Evolutionary conservation across 2,888 invertebrate genomes (phyloP).

Genomic region (Drosophila niveifrons): DNA sequence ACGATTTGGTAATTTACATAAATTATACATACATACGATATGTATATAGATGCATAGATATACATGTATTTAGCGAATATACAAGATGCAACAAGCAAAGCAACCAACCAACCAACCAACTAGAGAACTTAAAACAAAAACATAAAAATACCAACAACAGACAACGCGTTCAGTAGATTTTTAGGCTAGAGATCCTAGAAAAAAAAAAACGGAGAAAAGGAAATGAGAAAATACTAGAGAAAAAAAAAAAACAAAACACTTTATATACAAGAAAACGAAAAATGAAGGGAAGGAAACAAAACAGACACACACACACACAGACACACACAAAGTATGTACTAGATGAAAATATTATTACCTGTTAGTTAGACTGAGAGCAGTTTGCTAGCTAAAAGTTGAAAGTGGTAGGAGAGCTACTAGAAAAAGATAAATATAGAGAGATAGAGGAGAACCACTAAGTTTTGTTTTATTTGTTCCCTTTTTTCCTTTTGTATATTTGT

Average conservation of each 20-base stretch:
- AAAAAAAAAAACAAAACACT: slow-evolving; percentile 13
- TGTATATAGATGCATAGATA: slow-evolving; percentile 37
- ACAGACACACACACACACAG: slow-evolving; percentile 25
- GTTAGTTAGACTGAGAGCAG: slow-evolving; percentile 76
- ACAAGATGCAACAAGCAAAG: slow-evolving; percentile 47
- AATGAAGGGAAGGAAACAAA: slow-evolving; percentile 17
- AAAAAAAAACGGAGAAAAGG: background rate
- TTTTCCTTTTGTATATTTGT: slow-evolving; percentile 1
- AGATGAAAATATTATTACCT: slow-evolving; percentile 70
- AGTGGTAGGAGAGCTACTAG: background rate
- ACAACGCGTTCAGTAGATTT: slow-evolving; percentile 51
- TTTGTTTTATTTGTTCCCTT: slow-evolving; percentile 6
- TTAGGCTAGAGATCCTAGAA: slow-evolving; percentile 36
- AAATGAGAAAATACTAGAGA: slow-evolving; percentile 15
- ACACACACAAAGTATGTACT: slow-evolving; percentile 49
- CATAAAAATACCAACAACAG: slow-evolving; percentile 39
- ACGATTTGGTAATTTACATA: slow-evolving; percentile 74
- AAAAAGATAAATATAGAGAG: background rate
- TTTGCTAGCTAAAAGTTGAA: slow-evolving; percentile 50
- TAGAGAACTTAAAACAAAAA: slow-evolving; percentile 35
- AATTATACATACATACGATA: slow-evolving; percentile 50
- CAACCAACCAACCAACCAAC: slow-evolving; percentile 60
- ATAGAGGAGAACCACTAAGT: slow-evolving; percentile 16
- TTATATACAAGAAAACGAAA: slow-evolving; percentile 28
- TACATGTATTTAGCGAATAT: slow-evolving; percentile 58